Evolutionary conservation across 1,140 invertebrate species (phyloP).

Genomic region (Ceratina australensis): DNA sequence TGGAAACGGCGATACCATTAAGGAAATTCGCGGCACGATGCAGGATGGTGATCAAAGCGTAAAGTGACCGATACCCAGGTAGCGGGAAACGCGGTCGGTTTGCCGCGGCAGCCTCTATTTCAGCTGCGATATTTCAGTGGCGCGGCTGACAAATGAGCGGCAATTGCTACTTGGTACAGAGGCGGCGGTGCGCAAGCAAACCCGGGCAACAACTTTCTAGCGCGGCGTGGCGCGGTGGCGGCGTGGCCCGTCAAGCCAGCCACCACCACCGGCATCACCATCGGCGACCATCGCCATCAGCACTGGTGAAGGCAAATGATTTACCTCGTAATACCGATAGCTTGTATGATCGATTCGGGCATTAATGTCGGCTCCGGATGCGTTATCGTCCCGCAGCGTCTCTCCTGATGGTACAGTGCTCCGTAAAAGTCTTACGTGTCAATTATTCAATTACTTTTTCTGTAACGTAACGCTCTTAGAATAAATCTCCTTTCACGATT

Average conservation of each 20-base stretch:
- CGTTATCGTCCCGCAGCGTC: constrained; percentile 34
- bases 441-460: too few species aligned
- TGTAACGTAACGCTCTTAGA: too few species aligned
- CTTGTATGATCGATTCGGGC: constrained; percentile 62
- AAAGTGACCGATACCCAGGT: constrained; percentile 29
- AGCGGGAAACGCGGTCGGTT: constrained; percentile 40
- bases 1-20: constrained; percentile 23
- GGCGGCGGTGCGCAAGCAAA: constrained; percentile 37
- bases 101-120: constrained; percentile 41
- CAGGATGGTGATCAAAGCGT: constrained; percentile 35
- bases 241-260: neutral
- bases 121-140: constrained; percentile 62
- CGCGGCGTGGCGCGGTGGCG: neutral
- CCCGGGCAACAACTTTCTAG: constrained; percentile 58
- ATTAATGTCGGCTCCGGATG: constrained; percentile 57
- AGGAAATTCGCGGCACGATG: constrained; percentile 29
- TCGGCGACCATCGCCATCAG: neutral
- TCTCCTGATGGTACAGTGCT: neutral
- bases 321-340: constrained; percentile 63
- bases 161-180: constrained; percentile 65
- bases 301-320: constrained; percentile 56
- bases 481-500: too few species aligned
- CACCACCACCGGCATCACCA: neutral
- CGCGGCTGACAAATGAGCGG: constrained; percentile 64
- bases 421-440: too few species aligned